Percentiles rank a stretch among this genome's conserved stretches.
Conservation (phyloP, 2,113 vertebrate species). For the Cygnus atratus region DNA sequence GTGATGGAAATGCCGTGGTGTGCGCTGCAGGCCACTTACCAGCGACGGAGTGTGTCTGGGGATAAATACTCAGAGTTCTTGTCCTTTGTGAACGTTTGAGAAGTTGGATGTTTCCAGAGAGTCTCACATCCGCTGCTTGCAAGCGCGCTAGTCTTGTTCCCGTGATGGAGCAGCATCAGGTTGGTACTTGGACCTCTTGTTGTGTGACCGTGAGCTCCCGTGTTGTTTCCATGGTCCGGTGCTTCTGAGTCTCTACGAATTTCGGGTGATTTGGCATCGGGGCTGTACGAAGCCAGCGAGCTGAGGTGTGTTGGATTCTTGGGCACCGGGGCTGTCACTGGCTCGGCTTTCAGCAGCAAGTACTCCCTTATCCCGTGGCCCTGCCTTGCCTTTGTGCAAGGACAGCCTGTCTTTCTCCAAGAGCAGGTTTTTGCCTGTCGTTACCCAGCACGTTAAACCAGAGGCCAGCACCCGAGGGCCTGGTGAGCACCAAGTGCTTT, state of each 20-base stretch:
- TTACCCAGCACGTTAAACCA: neutral
- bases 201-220: neutral
- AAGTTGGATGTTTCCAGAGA: neutral
- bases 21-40: neutral
- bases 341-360: neutral
- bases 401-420: neutral
- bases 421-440: neutral
- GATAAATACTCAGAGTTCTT: neutral
- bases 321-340: accelerated
- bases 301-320: neutral
- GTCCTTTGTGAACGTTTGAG: neutral
- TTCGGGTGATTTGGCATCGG: neutral
- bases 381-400: neutral
- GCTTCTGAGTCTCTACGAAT: neutral
- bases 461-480: neutral
- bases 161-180: neutral
- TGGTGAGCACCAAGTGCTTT: neutral
- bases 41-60: neutral
- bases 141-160: too few species aligned
- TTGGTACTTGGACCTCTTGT: neutral
- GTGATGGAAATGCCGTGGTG: neutral
- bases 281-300: neutral
- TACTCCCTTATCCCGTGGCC: accelerated
- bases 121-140: neutral
- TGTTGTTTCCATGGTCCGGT: neutral